Evolutionary conservation across 2,888 invertebrate genomes (phyloP).

Genomic region (Apodemia zela): DNA sequence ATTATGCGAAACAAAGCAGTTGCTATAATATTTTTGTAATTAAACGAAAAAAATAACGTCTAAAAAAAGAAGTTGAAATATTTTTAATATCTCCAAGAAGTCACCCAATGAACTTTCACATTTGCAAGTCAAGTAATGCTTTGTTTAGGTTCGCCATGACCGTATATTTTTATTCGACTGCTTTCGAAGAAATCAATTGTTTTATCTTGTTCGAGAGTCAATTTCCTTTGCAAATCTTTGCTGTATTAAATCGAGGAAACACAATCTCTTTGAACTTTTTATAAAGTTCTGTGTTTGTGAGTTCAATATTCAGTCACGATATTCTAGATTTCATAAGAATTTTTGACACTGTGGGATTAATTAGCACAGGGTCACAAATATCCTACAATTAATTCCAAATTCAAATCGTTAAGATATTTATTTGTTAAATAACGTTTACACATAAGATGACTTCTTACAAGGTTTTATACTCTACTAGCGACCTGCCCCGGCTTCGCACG

Average conservation of each 20-base stretch:
- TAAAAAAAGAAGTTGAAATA: not conserved
- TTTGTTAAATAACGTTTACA: too few relatives aligned
- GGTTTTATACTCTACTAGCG: too few relatives aligned
- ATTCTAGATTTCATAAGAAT: not conserved
- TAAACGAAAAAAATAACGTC: too few relatives aligned
- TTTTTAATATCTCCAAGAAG: not conserved
- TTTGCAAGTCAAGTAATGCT: slow-evolving; percentile 19
- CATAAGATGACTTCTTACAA: too few relatives aligned
- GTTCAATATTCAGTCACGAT: not conserved
- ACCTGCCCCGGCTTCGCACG: too few relatives aligned
- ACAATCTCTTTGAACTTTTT: slow-evolving; percentile 7
- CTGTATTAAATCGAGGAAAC: slow-evolving; percentile 1
- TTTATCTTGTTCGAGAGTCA: slow-evolving; percentile 12
- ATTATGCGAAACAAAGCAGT: too few relatives aligned
- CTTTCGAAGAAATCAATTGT: slow-evolving; percentile 18
- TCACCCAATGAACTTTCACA: slow-evolving; percentile 16
- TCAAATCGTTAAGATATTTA: too few relatives aligned
- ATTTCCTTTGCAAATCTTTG: not conserved
- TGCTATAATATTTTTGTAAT: too few relatives aligned
- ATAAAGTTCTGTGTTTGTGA: not conserved
- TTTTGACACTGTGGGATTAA: not conserved
- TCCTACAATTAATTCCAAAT: not conserved
- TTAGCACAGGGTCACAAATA: not conserved
- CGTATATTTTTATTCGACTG: slow-evolving; percentile 20
- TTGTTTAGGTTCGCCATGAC: slow-evolving; percentile 16